A percentile compares a stretch with the other conserved stretches of the same genome.
Conservation (phyloP, 2,888 invertebrate species). For the Drosophila nr. perissopoda region DNA sequence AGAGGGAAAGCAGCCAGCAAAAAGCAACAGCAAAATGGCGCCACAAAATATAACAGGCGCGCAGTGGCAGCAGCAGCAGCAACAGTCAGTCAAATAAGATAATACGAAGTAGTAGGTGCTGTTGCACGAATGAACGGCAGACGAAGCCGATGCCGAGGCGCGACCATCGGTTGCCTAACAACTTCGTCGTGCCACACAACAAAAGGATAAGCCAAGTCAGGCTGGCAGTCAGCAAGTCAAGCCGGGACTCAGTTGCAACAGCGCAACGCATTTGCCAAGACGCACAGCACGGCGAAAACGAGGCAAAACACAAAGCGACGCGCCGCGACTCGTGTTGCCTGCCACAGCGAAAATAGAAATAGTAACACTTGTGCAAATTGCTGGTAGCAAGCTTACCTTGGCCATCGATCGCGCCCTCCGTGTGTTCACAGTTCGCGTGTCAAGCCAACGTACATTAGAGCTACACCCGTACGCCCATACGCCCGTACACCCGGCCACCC, state of each 20-base stretch:
- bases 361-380: slow-evolving; percentile 45
- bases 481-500: neutral
- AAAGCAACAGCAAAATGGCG: slow-evolving; percentile 72
- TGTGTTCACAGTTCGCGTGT: slow-evolving; percentile 44
- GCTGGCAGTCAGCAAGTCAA: slow-evolving; percentile 64
- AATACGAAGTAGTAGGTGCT: slow-evolving; percentile 21
- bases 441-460: slow-evolving; percentile 29
- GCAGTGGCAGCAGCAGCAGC: slow-evolving; percentile 29
- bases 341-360: slow-evolving; percentile 35
- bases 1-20: slow-evolving; percentile 54
- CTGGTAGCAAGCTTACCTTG: slow-evolving; percentile 50
- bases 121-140: slow-evolving; percentile 21
- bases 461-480: neutral
- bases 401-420: slow-evolving; percentile 66
- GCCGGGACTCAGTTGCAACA: slow-evolving; percentile 76
- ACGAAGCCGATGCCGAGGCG: slow-evolving; percentile 30
- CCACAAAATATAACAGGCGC: slow-evolving; percentile 69
- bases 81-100: slow-evolving; percentile 17
- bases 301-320: neutral
- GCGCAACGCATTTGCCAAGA: slow-evolving; percentile 77
- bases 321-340: neutral
- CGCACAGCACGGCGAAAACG: slow-evolving; percentile 45
- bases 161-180: slow-evolving; percentile 62
- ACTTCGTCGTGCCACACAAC: slow-evolving; percentile 68
- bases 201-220: slow-evolving; percentile 75